A percentile compares a stretch with the other conserved stretches of the same genome.
phyloP scores from a whole-genome alignment of 2,888 invertebrate species.

The Cataglyphis albicans region DNA sequence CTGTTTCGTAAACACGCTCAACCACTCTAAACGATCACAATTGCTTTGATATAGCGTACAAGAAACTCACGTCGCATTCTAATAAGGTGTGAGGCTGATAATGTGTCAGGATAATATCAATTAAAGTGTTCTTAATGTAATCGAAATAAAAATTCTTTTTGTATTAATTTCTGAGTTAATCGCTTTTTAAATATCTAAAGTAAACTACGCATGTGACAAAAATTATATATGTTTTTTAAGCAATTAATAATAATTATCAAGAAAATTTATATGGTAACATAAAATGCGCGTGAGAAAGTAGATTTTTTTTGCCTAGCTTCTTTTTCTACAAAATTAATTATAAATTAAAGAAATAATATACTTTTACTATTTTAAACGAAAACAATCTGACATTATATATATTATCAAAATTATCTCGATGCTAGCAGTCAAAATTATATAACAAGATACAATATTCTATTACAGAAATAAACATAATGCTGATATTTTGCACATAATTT shows the following conservation, averaged over 20 bases:
- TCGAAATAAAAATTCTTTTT: background rate
- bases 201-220: background rate
- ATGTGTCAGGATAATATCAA: background rate
- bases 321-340: background rate
- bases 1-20: conserved; percentile 56
- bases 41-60: conserved; percentile 47
- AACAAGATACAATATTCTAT: no score
- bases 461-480: background rate
- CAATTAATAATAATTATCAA: conserved; percentile 13
- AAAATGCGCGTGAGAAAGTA: background rate
- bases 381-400: background rate
- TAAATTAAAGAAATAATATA: background rate
- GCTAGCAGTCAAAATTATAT: no score
- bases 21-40: conserved; percentile 36
- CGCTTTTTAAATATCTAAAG: background rate
- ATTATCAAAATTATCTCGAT: background rate
- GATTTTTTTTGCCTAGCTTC: background rate
- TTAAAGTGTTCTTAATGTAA: background rate
- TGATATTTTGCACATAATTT: background rate
- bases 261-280: background rate
- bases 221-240: background rate
- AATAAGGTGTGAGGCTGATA: conserved; percentile 13
- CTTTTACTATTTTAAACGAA: background rate
- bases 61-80: conserved; percentile 8
- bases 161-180: conserved; percentile 13